Conservation (phyloP, 2,888 invertebrate genomes). For the Leuctra nigra region DNA sequence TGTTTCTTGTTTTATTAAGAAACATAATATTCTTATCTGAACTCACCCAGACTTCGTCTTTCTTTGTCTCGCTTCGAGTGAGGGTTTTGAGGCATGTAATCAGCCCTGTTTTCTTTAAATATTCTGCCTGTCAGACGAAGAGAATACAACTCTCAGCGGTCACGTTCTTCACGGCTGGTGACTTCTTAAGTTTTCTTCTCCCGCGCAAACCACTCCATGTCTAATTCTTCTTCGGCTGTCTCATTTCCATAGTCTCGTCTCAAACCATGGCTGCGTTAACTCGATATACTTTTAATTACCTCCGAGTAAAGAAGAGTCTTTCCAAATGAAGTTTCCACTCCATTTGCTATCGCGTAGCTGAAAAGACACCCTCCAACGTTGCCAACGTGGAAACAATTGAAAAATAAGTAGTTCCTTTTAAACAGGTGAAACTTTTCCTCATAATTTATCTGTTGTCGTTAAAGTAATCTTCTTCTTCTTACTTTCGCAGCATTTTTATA, state of each 20-base stretch:
- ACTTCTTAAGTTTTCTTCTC: not conserved
- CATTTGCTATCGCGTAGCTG: constrained; percentile 24
- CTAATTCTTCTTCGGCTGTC: constrained; percentile 12
- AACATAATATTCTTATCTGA: not conserved
- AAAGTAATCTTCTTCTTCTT: constrained; percentile 22
- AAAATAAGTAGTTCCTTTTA: not conserved
- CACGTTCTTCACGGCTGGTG: constrained; percentile 12
- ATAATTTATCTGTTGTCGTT: constrained; percentile 19
- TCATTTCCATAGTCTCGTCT: not conserved
- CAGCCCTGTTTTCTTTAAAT: constrained; percentile 14
- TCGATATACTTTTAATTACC: constrained; percentile 25
- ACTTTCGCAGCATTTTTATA: constrained; percentile 17
- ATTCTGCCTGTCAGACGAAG: constrained; percentile 12
- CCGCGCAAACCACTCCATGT: not conserved
- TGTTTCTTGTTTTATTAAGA: not conserved
- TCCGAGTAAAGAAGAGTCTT: constrained; percentile 11
- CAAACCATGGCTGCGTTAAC: not conserved
- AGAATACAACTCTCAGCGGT: constrained; percentile 8
- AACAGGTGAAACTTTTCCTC: constrained; percentile 2
- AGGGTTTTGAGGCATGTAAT: constrained; percentile 7
- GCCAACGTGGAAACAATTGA: constrained; percentile 3
- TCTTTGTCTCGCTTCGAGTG: too few species aligned
- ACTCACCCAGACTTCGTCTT: constrained; percentile 4
- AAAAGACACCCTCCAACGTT: not conserved
- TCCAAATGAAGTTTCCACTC: constrained; percentile 23